Evolutionary conservation across 2,888 invertebrate species (phyloP), one percentile per base, ranked within the genome.

Genomic region (Nowickia ferox): DNA sequence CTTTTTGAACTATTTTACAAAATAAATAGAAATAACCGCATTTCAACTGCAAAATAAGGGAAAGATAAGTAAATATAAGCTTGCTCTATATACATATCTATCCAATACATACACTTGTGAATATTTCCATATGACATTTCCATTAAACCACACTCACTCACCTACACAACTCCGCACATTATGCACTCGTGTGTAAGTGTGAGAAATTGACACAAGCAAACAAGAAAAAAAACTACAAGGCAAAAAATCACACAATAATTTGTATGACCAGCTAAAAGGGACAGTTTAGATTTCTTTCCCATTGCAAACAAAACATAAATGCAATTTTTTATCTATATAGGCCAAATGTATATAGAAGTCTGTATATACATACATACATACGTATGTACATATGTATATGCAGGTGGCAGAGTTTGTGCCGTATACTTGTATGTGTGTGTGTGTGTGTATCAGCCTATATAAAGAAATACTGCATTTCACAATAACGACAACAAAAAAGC

Each of bases 261-360:
- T 84, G 78, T 84, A 66, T 84, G 78, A 72, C 81, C 81, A 81
- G 65, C 57, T 65, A 65, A 84, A 68, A 61, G 77, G 68, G 71
- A 86, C 72, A 83, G 79, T 61, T 68, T 75, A 48, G 74, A 80
- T 80, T 76, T 78, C 38, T 40, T 59, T 76, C 53, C 63, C 72
- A 77, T 17, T 19, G 66, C 74, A 84, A 80, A 81, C 69, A 84
- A 48, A 30, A 65, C 53, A 71, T 30, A 77, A 65, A 66, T 77
- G 76, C 59, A 83, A 57, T 57, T 74, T 42, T 84, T 86, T 84
- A 81, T 86, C 86, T 84, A 81, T 77, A 77, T 75, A 86, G 84
- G 84, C 68, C 86, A 84, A 76, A 80, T 48, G 40, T 55, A 17
- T 38, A 61, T 30, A 38, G 17, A 17, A 9, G 13, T 38, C 17